Conservation (phyloP, 2,797 vertebrate species). For the Ciconia nigra region DNA sequence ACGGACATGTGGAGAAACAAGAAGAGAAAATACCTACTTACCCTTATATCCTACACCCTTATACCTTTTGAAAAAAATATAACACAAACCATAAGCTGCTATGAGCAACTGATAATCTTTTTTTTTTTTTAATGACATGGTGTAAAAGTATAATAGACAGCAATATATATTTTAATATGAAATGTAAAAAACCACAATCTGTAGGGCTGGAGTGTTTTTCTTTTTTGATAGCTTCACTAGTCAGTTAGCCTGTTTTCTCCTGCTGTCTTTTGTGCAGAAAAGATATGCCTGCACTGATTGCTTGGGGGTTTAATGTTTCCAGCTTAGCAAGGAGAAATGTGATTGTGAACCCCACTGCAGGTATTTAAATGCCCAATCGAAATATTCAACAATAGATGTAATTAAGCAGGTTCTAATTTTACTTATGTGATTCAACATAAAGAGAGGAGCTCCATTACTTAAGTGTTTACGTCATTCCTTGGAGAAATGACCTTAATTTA, state of each 20-base stretch:
- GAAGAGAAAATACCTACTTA: neutral
- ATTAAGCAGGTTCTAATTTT: constrained; percentile 39
- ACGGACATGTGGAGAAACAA: neutral
- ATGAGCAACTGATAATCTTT: neutral
- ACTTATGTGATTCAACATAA: neutral
- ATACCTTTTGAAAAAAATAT: neutral
- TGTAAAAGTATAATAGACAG: neutral
- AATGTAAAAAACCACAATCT: neutral
- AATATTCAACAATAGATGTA: neutral
- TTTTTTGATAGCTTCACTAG: neutral
- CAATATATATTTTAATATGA: neutral
- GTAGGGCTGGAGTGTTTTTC: fast-evolving
- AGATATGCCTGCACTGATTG: neutral
- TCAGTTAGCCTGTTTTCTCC: neutral
- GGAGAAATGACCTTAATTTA: constrained; percentile 35
- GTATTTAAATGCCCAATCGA: neutral
- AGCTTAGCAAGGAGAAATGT: neutral
- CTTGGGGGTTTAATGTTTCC: neutral
- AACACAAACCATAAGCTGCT: neutral
- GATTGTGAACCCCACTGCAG: neutral
- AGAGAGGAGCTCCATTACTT: constrained; percentile 22
- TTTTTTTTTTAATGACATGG: neutral
- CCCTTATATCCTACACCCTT: neutral
- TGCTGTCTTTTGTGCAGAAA: neutral
- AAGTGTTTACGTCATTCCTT: constrained; percentile 33